A percentile compares a stretch with the other conserved stretches of the same genome.
These are phyloP conservation scores for Paracanthobrama guichenoti DNA, from an alignment of 2,113 vertebrate genomes.

Conservation along the genomic window DNA sequence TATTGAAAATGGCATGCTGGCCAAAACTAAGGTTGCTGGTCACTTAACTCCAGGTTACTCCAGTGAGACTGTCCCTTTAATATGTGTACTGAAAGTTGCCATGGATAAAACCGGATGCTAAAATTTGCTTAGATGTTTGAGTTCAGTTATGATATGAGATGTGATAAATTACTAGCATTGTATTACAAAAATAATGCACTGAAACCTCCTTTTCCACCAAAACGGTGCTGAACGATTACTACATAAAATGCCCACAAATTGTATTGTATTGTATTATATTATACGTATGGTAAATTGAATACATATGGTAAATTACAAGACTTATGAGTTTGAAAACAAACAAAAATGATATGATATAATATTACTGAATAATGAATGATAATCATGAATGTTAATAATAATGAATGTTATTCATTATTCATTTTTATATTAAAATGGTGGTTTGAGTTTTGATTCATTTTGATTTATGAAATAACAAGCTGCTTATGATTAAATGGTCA, in stretches of 20 bases:
- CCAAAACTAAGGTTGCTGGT: neutral
- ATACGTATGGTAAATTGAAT: too few relatives aligned
- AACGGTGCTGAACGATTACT: neutral
- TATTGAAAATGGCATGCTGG: slow-evolving; percentile 14
- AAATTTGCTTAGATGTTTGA: neutral
- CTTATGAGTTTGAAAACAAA: neutral
- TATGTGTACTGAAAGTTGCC: neutral
- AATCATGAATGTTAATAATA: neutral
- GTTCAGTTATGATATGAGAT: neutral
- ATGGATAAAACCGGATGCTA: neutral
- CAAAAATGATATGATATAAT: neutral
- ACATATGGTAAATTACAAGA: too few relatives aligned
- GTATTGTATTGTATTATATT: too few relatives aligned
- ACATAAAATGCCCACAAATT: too few relatives aligned
- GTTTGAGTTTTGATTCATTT: neutral
- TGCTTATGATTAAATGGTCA: neutral
- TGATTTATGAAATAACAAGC: neutral
- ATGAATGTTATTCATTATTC: neutral
- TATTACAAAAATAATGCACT: neutral
- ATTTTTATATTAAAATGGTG: neutral
- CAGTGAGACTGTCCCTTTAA: neutral
- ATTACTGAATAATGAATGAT: neutral
- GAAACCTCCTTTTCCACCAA: neutral
- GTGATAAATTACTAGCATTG: neutral
- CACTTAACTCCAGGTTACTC: neutral